phyloP scores from a whole-genome alignment of 2,113 vertebrate genomes.

The Hemicordylus capensis region DNA sequence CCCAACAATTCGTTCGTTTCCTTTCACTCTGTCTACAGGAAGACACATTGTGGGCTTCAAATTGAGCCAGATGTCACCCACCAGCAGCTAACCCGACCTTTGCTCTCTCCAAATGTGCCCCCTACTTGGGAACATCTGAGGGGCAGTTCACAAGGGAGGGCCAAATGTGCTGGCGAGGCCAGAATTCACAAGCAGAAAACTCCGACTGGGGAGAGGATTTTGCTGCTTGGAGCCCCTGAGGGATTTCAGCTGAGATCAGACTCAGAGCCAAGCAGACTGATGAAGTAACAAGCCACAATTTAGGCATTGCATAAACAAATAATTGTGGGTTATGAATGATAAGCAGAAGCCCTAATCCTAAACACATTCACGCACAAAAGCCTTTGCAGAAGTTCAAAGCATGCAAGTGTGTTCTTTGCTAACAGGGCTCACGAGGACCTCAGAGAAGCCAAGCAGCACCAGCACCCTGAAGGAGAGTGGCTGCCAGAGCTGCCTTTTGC shows the following conservation, averaged over 20 bases:
- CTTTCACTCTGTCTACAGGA: background rate
- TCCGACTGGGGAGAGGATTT: background rate
- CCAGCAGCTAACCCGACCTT: background rate
- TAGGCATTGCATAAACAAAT: background rate
- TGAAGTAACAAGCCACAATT: background rate
- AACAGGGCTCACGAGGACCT: background rate
- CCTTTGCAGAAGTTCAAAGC: background rate
- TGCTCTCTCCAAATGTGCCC: background rate
- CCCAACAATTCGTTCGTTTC: too few relatives aligned
- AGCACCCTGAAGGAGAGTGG: too few relatives aligned
- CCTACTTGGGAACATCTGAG: background rate
- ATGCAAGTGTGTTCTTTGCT: background rate
- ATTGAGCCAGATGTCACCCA: background rate
- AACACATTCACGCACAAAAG: background rate
- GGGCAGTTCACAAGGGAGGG: background rate
- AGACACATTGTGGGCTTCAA: background rate
- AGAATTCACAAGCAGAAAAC: background rate
- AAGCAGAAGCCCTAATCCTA: background rate
- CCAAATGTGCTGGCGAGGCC: background rate
- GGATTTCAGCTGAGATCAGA: background rate
- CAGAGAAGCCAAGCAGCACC: too few relatives aligned
- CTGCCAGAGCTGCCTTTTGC: background rate
- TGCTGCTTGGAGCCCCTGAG: background rate
- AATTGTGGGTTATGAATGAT: background rate
- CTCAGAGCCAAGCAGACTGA: background rate